Base-by-base conservation (phyloP, 1,140 invertebrate species). In the Pseudomyrmex concolor region DNA sequence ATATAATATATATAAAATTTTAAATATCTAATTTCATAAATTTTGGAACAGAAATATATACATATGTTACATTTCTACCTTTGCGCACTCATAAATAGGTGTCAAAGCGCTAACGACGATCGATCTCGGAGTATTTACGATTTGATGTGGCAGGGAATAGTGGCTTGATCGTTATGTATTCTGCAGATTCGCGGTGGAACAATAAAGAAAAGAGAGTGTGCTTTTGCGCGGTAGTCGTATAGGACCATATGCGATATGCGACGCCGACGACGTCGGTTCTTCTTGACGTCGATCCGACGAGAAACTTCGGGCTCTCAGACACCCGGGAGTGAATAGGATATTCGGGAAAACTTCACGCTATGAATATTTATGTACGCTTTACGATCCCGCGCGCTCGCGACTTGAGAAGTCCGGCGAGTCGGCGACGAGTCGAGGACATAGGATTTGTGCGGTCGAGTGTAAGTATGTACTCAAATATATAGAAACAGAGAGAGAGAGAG, bases 151-250 rank as follows among this genome's bases (percentile, higher is more conserved):
- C 76, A 80, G 66, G 76, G 34, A 70, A 71, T 25, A 80, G 76
- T 70, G 55, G 80, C 86, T 87, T 84, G 85, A 77, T 84, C 50
- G 59, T 86, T 80, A 70, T 66, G 73, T 71, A 73, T 72, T 86
- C 71, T 59, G 81, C 78, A 64, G 72, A 87, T 66, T 84, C 48
- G 85, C 83, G 76, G 45, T 73, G 85, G 66, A 60, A 84, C 76
- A 86, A 77, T 86, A 84, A 87, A 86, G 64, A 34, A 59, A 48
- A 54, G 85, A 54, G 85, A 84, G 66, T 86, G 85, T 86, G 68
- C 50, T 87, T 87, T 0, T 34, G 34, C 34, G 34, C 73, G 80
- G 55, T 78, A 86, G 72, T 78, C 76, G 66, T 71, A 34, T 34
- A 60, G 85, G 54, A 78, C 55, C 80, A 43, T 22, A 22, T 72